Evolutionary conservation across 2,797 vertebrate species (phyloP).

Genomic region (Fistularia tabacaria): DNA sequence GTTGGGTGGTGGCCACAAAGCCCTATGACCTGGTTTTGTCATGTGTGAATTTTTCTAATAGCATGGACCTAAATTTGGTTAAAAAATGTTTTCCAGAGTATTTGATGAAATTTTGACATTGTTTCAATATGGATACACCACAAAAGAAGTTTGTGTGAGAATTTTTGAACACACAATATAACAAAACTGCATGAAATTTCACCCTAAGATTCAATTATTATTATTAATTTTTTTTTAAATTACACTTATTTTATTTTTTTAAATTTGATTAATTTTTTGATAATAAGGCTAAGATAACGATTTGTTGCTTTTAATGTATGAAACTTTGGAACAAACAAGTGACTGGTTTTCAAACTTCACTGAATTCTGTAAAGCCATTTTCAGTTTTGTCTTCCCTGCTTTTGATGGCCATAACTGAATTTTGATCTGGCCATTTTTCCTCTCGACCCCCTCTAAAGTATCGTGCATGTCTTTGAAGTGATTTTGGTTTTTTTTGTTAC

Average conservation of each 20-base stretch:
- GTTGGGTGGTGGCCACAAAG: constrained; percentile 24
- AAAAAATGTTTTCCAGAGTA: constrained; percentile 13
- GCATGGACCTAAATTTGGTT: constrained; percentile 62
- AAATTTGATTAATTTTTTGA: too few species aligned
- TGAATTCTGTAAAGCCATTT: constrained; percentile 1
- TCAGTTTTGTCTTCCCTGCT: neutral
- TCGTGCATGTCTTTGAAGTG: constrained; percentile 51
- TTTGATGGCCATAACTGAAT: constrained; percentile 5
- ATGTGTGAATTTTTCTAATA: constrained; percentile 44
- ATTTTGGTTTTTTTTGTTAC: neutral
- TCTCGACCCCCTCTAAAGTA: constrained; percentile 30
- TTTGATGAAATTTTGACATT: neutral
- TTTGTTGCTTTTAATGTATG: neutral
- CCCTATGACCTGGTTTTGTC: constrained; percentile 20
- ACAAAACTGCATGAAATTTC: constrained; percentile 29
- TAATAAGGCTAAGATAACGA: neutral
- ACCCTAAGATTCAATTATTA: too few species aligned
- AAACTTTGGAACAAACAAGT: neutral
- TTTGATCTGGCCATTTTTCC: constrained; percentile 24
- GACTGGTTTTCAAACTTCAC: neutral
- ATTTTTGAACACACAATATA: constrained; percentile 7
- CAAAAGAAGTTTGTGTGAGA: too few species aligned
- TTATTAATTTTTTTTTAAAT: too few species aligned
- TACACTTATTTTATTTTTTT: too few species aligned
- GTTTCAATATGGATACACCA: too few species aligned